Evolutionary conservation across 2,797 vertebrate species (phyloP), one percentile per base, ranked within the genome.

Genomic region (Trematomus bernacchii): DNA sequence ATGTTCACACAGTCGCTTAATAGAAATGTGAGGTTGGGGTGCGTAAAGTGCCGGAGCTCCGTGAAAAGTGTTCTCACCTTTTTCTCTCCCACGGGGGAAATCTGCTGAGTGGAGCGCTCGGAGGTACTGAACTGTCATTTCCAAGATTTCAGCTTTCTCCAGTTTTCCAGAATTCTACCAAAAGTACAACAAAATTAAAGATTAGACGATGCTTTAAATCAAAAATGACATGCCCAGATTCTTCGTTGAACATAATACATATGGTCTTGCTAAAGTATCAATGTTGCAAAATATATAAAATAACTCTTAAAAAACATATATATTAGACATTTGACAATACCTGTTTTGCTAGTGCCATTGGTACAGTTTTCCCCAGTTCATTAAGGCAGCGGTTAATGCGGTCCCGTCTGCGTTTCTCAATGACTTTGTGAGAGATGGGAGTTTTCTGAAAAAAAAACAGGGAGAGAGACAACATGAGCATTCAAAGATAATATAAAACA

Each of bases 111-210:
- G 98, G 47, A 99, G 94, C 33, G 98, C 98, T 71, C 97, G 92
- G 81, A 99, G 92, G 85, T 99, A 99, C 89, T 99, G 98, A 15
- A 99, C 98, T 0, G 98, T 99, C 98, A 99, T 99, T 90, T 99
- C 98, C 85, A 99, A 91, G 87, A 99, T 99, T 89, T 99, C 98
- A 7, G 98, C 98, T 66, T 99, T 99, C 88, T 99, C 98, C 74
- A 99, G 93, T 89, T 99, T 99, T 21, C 98, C 98, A 27, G 97
- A 98, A 82, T 96, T 98, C 98, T 99, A 79, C 18, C 51, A 76
- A 66, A 61, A 63, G 0, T 51, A 71, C n/a, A 11, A 62, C 60
- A 61, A 55, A 64, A 42, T 10, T 0, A 8, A 33, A 59, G 9
- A 30, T 71, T 58, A 81, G 1, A 46, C 42, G 46, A 47, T 11